Evolutionary conservation across 2,888 invertebrate species (phyloP).

Genomic region (Hedychridium roseum): DNA sequence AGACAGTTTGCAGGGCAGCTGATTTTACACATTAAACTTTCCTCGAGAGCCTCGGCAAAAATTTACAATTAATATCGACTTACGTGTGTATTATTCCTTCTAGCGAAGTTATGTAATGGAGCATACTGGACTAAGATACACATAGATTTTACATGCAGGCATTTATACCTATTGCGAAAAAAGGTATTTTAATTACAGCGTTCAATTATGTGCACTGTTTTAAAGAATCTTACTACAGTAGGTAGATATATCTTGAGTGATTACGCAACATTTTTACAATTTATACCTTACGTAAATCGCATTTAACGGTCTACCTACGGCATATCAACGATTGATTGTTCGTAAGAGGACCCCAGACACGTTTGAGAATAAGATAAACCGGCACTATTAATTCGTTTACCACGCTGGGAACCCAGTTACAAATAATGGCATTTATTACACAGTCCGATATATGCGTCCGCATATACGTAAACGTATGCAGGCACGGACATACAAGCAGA

Average conservation of each 20-base stretch:
- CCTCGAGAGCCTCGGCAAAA: too few species aligned
- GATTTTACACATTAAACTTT: constrained; percentile 4
- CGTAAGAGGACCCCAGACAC: not conserved
- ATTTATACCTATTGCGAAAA: constrained; percentile 22
- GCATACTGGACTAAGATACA: constrained; percentile 6
- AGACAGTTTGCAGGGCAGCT: constrained; percentile 11
- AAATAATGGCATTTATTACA: constrained; percentile 36
- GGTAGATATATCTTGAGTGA: not conserved
- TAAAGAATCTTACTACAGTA: not conserved
- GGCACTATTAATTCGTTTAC: constrained; percentile 16
- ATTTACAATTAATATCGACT: too few species aligned
- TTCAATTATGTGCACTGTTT: not conserved
- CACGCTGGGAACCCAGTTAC: constrained; percentile 22
- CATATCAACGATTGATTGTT: not conserved
- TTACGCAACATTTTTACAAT: not conserved
- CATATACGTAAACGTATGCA: constrained; percentile 31
- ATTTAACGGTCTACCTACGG: not conserved
- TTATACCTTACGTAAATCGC: not conserved
- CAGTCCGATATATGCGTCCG: too few species aligned
- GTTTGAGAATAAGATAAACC: constrained; percentile 4
- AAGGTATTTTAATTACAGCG: constrained; percentile 5
- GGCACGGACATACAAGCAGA: constrained; percentile 28
- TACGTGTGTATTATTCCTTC: too few species aligned
- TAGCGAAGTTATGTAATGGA: too few species aligned
- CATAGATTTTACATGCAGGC: too few species aligned